These are phyloP conservation scores for Neelides folsomi DNA, from an alignment of 2,888 invertebrate genomes.

Conservation along the genomic window DNA sequence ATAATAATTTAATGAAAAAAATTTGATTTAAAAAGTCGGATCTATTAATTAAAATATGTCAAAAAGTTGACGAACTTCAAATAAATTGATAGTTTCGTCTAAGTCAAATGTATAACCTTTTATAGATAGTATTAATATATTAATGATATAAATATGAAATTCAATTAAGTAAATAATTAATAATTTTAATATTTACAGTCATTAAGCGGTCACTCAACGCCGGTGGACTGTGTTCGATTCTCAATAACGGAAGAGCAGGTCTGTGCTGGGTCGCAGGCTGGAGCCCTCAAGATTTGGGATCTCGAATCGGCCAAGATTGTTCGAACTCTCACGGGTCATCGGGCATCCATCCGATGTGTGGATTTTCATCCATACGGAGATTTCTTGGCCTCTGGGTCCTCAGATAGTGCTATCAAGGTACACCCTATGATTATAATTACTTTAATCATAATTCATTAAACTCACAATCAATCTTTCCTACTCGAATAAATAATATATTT, in stretches of 20 bases:
- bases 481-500: no score
- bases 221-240: constrained; percentile 89
- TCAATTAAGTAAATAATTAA: background rate
- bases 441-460: background rate
- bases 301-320: constrained; percentile 84
- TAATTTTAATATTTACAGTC: constrained; percentile 46
- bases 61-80: no score
- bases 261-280: constrained; percentile 85
- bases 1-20: no score
- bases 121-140: no score
- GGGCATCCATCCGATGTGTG: constrained; percentile 66
- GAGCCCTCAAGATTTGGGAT: constrained; percentile 91
- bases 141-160: no score
- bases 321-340: constrained; percentile 79
- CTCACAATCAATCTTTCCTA: background rate
- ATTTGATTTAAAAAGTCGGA: background rate
- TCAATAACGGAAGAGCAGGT: constrained; percentile 88
- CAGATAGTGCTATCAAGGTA: constrained; percentile 73
- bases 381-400: constrained; percentile 82
- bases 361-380: constrained; percentile 96
- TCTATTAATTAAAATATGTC: background rate
- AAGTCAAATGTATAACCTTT: no score
- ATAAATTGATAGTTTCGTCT: no score
- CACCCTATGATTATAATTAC: no score
- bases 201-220: constrained; percentile 81